A percentile compares a stretch with the other conserved stretches of the same genome.
phyloP scores from a whole-genome alignment of 2,113 vertebrate genomes.

The Ochotona curzoniae region DNA sequence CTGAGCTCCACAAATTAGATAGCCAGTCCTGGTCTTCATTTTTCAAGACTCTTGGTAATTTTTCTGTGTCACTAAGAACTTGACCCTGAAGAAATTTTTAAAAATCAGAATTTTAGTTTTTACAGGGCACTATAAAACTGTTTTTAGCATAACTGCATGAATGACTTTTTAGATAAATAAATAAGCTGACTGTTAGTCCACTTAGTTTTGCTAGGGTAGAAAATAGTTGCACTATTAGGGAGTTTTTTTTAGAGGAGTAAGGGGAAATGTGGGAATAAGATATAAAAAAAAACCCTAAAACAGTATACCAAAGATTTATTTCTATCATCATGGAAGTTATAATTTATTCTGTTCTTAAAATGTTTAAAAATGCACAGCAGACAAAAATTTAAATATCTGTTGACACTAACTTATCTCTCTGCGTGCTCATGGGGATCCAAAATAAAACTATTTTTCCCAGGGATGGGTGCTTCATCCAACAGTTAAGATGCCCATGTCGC shows the following conservation, averaged over 20 bases:
- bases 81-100: not conserved
- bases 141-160: not conserved
- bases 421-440: not conserved
- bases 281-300: constrained; percentile 1
- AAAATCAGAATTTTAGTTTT: not conserved
- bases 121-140: not conserved
- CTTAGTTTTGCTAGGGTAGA: not conserved
- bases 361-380: constrained; percentile 15
- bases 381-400: not conserved
- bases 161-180: not conserved
- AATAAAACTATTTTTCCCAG: not conserved
- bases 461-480: not conserved
- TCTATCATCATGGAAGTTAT: not conserved
- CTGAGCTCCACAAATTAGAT: not conserved
- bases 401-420: not conserved
- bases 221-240: not conserved
- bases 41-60: not conserved
- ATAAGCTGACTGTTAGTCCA: not conserved
- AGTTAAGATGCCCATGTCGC: too few relatives aligned
- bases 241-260: too few relatives aligned
- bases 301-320: not conserved
- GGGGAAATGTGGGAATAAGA: too few relatives aligned
- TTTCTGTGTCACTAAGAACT: not conserved
- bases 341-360: not conserved
- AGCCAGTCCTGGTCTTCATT: not conserved